Evolutionary conservation across 2,888 invertebrate genomes (phyloP).

Genomic region (Spicauda simplicius): DNA sequence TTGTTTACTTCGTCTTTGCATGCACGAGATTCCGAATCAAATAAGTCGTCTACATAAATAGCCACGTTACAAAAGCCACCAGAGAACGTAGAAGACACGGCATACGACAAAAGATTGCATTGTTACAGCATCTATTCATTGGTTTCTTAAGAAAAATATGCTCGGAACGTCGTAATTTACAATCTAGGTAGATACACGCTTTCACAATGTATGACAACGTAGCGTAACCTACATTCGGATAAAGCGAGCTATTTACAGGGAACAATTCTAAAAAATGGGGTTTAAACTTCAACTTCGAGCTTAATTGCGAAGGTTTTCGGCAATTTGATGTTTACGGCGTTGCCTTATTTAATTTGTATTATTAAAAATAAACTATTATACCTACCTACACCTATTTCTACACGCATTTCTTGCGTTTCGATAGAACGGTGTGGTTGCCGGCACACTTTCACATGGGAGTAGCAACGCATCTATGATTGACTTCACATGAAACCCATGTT

Average conservation of each 20-base stretch:
- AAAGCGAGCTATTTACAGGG: constrained; percentile 19
- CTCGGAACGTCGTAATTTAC: constrained; percentile 10
- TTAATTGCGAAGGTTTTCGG: background rate
- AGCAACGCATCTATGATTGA: too few species aligned
- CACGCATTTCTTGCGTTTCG: too few species aligned
- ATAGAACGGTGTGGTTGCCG: too few species aligned
- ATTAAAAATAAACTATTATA: too few species aligned
- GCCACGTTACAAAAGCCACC: background rate
- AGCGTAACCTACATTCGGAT: constrained; percentile 19
- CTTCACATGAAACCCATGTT: too few species aligned
- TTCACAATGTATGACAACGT: constrained; percentile 18
- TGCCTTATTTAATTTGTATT: too few species aligned
- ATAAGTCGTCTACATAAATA: background rate
- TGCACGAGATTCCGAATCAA: too few species aligned
- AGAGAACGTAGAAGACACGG: constrained; percentile 4
- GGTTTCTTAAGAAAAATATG: constrained; percentile 21
- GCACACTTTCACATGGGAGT: too few species aligned
- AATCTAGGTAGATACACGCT: constrained; percentile 5
- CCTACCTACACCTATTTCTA: too few species aligned
- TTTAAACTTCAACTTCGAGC: background rate
- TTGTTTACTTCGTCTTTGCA: too few species aligned
- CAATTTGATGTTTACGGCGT: background rate
- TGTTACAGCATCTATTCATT: constrained; percentile 3
- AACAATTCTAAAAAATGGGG: constrained; percentile 21
- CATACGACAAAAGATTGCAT: constrained; percentile 3